These are phyloP conservation scores for Recurvirostra avosetta DNA, from an alignment of 2,113 vertebrate species.

Conservation along the genomic window DNA sequence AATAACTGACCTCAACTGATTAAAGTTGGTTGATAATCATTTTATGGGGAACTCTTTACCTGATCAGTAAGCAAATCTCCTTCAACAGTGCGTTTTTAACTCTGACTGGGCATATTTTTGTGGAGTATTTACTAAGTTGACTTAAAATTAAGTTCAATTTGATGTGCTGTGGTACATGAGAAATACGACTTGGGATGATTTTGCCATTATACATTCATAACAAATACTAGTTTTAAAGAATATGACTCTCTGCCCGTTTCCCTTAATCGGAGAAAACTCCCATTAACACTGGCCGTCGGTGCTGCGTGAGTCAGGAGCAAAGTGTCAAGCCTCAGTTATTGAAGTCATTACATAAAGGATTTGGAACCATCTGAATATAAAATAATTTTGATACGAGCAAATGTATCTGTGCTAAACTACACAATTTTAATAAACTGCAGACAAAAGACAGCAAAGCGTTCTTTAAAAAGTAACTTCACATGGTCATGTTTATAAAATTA, in stretches of 20 bases:
- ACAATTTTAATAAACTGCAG: not conserved
- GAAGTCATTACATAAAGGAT: not conserved
- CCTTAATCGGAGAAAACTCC: not conserved
- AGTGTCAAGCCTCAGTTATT: not conserved
- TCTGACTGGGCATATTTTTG: not conserved
- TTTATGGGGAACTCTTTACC: not conserved
- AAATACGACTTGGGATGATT: not conserved
- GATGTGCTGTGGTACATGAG: not conserved
- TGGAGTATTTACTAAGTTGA: not conserved
- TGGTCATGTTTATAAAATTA: not conserved
- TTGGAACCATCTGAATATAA: not conserved
- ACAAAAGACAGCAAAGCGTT: not conserved
- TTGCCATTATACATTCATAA: not conserved
- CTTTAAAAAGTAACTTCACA: conserved; percentile 6
- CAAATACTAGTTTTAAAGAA: conserved; percentile 8
- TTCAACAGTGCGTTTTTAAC: not conserved
- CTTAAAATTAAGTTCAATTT: not conserved
- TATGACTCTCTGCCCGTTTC: not conserved
- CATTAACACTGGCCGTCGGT: not conserved
- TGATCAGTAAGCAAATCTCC: not conserved
- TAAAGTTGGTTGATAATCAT: not conserved
- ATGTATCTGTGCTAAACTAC: not conserved
- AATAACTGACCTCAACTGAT: not conserved
- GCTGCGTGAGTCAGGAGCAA: not conserved
- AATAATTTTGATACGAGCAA: not conserved